Conservation (phyloP, 1,140 invertebrate species). For the Centruroides sculpturatus region DNA sequence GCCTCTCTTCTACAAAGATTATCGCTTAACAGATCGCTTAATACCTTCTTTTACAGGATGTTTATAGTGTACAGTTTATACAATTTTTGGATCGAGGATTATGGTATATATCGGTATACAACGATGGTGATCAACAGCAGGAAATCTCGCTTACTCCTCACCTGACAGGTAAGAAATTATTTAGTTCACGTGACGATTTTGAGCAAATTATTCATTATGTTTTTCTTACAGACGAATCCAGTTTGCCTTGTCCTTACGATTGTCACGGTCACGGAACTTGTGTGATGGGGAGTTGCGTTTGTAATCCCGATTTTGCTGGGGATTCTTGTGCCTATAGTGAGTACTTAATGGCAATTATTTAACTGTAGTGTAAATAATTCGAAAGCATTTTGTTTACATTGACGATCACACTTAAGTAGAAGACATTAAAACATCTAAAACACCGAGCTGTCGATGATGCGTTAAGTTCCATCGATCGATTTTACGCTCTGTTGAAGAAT, state of each 20-base stretch:
- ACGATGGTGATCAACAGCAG: constrained; percentile 74
- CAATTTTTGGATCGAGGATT: constrained; percentile 77
- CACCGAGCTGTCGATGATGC: too few species aligned
- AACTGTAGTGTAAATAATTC: too few species aligned
- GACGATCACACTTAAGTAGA: too few species aligned
- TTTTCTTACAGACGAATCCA: constrained; percentile 17
- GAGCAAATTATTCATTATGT: background rate
- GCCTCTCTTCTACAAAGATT: too few species aligned
- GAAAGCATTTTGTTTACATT: too few species aligned
- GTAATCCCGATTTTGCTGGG: constrained; percentile 87
- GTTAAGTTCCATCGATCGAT: too few species aligned
- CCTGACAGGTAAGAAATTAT: constrained; percentile 14
- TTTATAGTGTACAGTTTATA: constrained; percentile 35
- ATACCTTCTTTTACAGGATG: background rate
- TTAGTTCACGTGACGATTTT: background rate
- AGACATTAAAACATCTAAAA: too few species aligned
- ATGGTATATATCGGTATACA: constrained; percentile 92
- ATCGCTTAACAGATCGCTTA: too few species aligned
- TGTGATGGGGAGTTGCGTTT: constrained; percentile 85
- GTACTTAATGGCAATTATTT: constrained; percentile 24
- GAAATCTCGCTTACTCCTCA: constrained; percentile 57
- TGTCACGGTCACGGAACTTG: constrained; percentile 90
- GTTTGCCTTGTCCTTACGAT: constrained; percentile 61
- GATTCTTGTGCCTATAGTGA: constrained; percentile 78
- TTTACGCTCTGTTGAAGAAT: too few species aligned